phyloP scores from a whole-genome alignment of 2,113 vertebrate species.

The Otis tarda region DNA sequence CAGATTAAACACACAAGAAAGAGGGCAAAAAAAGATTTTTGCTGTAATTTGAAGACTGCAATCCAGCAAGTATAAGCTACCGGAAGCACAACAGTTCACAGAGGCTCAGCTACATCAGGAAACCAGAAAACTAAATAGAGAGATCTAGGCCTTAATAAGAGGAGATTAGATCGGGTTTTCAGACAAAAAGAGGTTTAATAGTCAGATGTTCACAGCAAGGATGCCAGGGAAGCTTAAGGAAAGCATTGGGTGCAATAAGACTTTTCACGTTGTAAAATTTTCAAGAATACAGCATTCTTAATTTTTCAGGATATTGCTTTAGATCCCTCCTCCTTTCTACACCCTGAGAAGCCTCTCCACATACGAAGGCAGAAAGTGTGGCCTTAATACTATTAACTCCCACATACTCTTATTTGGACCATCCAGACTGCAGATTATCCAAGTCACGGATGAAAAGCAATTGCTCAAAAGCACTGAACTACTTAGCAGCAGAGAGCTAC shows the following conservation, averaged over 20 bases:
- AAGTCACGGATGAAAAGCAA: neutral
- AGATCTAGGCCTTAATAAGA: neutral
- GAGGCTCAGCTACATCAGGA: neutral
- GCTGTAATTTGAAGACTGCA: neutral
- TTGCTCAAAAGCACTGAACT: neutral
- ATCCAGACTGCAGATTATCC: neutral
- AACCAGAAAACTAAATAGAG: neutral
- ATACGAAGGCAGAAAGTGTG: neutral
- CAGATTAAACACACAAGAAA: neutral
- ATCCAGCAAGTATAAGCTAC: neutral
- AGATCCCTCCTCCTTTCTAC: neutral
- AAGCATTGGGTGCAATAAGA: neutral
- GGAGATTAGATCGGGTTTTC: neutral
- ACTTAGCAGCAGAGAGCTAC: neutral
- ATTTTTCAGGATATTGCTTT: neutral
- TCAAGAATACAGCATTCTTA: neutral
- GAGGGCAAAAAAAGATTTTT: neutral
- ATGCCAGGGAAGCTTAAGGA: neutral
- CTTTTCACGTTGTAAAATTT: neutral
- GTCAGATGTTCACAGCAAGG: neutral
- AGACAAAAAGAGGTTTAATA: neutral
- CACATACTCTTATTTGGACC: neutral
- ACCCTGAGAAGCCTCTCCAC: neutral
- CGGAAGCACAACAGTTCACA: slow-evolving; percentile 4
- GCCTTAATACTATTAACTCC: neutral